Conservation (phyloP, 2,113 vertebrate genomes). For the Silurus meridionalis region DNA sequence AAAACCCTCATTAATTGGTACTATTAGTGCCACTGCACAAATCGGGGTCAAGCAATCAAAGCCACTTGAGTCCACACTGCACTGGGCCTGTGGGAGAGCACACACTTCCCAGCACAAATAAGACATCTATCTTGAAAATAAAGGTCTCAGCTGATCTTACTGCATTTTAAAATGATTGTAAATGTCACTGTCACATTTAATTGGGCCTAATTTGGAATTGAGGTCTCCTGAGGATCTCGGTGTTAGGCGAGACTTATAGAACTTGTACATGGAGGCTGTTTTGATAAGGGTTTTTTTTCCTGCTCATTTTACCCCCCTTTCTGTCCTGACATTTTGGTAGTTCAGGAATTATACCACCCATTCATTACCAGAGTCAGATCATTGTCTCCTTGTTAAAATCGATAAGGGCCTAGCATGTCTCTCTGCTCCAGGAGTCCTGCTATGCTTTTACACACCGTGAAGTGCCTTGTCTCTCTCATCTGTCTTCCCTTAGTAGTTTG, state of each 20-base stretch:
- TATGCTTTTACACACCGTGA: slow-evolving; percentile 47
- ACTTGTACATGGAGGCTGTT: slow-evolving; percentile 29
- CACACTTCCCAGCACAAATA: slow-evolving; percentile 23
- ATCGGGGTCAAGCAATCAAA: slow-evolving; percentile 55
- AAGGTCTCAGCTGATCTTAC: slow-evolving; percentile 21
- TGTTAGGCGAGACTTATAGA: slow-evolving; percentile 26
- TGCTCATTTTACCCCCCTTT: slow-evolving; percentile 22
- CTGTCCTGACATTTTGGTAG: slow-evolving; percentile 50
- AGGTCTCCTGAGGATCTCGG: slow-evolving; percentile 31
- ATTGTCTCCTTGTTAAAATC: slow-evolving; percentile 50
- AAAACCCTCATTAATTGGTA: slow-evolving; percentile 65
- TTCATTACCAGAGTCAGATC: slow-evolving; percentile 51
- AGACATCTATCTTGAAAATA: slow-evolving; percentile 34
- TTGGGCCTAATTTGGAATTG: slow-evolving; percentile 35
- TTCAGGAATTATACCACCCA: slow-evolving; percentile 34
- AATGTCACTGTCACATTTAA: slow-evolving; percentile 47
- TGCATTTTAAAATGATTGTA: slow-evolving; percentile 21
- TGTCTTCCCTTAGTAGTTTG: slow-evolving; percentile 19
- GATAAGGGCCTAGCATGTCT: slow-evolving; percentile 47
- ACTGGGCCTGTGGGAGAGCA: slow-evolving; percentile 20
- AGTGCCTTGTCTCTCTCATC: slow-evolving; percentile 36
- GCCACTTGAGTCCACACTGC: slow-evolving; percentile 34
- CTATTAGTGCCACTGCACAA: slow-evolving; percentile 51
- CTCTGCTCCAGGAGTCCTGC: slow-evolving; percentile 51
- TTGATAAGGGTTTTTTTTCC: slow-evolving; percentile 44